Conservation (phyloP, 1,140 invertebrate genomes). For the Pomacea maculata region DNA sequence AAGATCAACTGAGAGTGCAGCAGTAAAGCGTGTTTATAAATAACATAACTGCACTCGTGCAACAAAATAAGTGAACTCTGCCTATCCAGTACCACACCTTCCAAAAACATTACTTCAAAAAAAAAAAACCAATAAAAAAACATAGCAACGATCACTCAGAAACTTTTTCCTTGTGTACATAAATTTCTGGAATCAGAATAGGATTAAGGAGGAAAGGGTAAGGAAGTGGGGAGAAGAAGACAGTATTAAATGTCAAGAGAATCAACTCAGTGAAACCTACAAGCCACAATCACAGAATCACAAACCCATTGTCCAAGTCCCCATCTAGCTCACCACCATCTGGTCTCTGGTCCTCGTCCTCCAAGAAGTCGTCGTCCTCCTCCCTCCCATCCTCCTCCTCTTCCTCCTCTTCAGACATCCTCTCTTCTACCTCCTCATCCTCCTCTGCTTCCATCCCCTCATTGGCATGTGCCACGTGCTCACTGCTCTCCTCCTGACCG, state of each 20-base stretch:
- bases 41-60: too few relatives aligned
- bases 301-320: neutral
- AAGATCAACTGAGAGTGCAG: too few relatives aligned
- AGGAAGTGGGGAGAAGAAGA: too few relatives aligned
- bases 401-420: neutral
- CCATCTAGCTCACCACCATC: neutral
- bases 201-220: too few relatives aligned
- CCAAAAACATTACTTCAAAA: too few relatives aligned
- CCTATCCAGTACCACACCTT: too few relatives aligned
- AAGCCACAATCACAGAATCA: too few relatives aligned
- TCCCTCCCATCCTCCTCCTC: slow-evolving; percentile 6
- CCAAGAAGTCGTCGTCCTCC: neutral
- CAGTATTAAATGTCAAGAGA: too few relatives aligned
- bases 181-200: neutral
- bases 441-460: slow-evolving; percentile 9
- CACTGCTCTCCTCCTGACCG: neutral
- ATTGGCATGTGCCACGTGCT: neutral
- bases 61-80: too few relatives aligned
- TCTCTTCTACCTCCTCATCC: slow-evolving; percentile 12
- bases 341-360: slow-evolving; percentile 1
- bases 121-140: too few relatives aligned
- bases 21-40: too few relatives aligned
- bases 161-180: neutral
- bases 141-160: neutral
- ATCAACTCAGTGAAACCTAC: too few relatives aligned